Evolutionary conservation across 1,140 invertebrate genomes (phyloP).

Genomic region (Nebria ingens): DNA sequence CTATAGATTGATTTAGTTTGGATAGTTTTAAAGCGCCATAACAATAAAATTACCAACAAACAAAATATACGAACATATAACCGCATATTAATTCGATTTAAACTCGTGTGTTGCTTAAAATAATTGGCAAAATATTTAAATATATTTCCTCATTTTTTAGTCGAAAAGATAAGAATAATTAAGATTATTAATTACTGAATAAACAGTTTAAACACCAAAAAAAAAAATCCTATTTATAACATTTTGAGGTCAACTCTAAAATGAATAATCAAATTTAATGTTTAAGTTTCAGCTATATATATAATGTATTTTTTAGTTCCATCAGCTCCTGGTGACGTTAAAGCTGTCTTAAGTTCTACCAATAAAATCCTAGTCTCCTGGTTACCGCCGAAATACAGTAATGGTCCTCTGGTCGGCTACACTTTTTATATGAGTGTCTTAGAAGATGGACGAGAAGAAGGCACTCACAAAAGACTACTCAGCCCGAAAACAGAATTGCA

Average conservation of each 20-base stretch:
- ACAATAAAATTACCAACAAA: neutral
- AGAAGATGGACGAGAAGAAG: conserved; percentile 60
- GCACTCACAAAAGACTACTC: conserved; percentile 57
- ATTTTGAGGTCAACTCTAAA: no score
- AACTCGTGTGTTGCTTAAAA: no score
- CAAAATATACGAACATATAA: conserved; percentile 1
- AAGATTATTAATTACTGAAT: no score
- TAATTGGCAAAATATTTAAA: no score
- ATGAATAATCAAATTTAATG: no score
- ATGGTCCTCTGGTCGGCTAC: conserved; percentile 68
- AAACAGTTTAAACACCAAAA: no score
- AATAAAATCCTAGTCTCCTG: conserved; percentile 83
- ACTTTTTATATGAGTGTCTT: conserved; percentile 71
- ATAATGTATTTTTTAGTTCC: conserved; percentile 50
- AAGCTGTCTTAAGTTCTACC: conserved; percentile 71
- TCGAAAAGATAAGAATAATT: no score
- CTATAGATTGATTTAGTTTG: neutral
- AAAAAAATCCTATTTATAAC: no score
- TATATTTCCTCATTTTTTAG: neutral
- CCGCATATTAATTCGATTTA: no score
- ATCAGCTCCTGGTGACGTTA: conserved; percentile 74
- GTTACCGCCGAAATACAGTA: conserved; percentile 61
- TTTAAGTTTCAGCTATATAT: no score
- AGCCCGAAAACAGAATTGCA: conserved; percentile 52
- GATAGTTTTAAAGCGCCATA: neutral